Evolutionary conservation across 92 coral and sea anemone species (phyloP), one percentile per base, ranked within the genome.

Genomic region (Chrysogorgia sp.): DNA sequence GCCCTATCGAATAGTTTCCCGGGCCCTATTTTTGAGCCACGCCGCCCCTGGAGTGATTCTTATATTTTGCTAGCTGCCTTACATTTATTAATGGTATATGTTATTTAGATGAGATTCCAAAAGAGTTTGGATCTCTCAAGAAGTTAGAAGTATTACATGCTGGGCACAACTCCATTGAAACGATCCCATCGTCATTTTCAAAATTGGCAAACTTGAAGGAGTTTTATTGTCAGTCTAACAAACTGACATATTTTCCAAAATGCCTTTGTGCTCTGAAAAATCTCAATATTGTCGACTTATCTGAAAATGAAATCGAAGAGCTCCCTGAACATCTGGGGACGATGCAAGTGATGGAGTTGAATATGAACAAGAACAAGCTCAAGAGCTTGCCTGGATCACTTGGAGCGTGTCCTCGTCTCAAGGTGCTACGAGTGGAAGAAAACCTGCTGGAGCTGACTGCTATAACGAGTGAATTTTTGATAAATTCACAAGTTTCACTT

Each of bases 361-460:
- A 89, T 69, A n/a, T 94, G 82, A 91, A 94, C 66, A 74, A 50
- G 35, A 94, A 94, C 50, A 90, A 85, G 81, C 63, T 94, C 24
- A 81, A 92, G 14, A 47, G 48, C 9, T 65, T 94, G 33, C 97
- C 98, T 41, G 83, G 24, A 7, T 40, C 90, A 15, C 74, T 94
- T 52, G 52, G 85, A 7, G 66, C 67, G 19, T 94, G 98, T 74
- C 84, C 94, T 21, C 80, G 98, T 26, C 88, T 94, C 10, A 94
- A 94, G 68, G 97, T 94, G 20, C 74, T 94, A 10, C 79, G 98
- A 41, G 63, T 86, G 45, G 92, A 94, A 78, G 98, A 94, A 65
- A 94, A 94, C 45, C 85, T 96, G 62, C 80, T 94, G 37, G 75
- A 92, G 0, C 5, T 94, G 30, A 96, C 89, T 29, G 81, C 93